Base-by-base conservation (phyloP, 1,140 invertebrate species). In the Scylla paramamosain region DNA sequence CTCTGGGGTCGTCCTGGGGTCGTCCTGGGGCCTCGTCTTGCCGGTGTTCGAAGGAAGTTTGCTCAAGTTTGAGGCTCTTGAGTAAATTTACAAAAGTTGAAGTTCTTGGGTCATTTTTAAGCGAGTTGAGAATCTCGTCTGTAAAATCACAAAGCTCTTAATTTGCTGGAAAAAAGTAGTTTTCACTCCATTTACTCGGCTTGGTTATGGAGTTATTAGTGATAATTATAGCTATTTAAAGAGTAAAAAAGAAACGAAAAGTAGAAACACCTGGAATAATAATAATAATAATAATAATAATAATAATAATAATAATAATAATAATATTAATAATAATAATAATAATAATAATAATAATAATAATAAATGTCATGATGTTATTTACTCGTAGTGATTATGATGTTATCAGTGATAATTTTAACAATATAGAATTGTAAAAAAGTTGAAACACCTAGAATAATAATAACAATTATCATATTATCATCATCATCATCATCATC, bases 81-180 rank as follows among this genome's bases (percentile, higher is more conserved):
- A 77, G 67, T 77, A 77, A 77, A 77, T 77, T 77, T 77, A 77
- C 67, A 77, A 77, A 77, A 77, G 67, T 77, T 77, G 20, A n/a
- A 77, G 67, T n/a, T 77, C 67, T 77, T 77, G 67, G 67, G 67
- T 77, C 67, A n/a, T 77, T 77, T 77, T 77, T 77, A 77, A 77
- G 67, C 16, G 25, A 77, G 67, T 77, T 77, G 67, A 20, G 67
- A 77, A 77, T 77, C 67, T 77, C 67, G 67, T 77, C 67, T 77
- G 67, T 77, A 77, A 77, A 77, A 77, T 77, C 67, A 77, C 67
- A 77, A 77, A 77, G 67, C 67, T 77, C 67, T 77, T 77, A n/a
- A 77, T n/a, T 77, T 77, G 16, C 20, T 7, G 16, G 67, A n/a
- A n/a, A n/a, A 77, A 77, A 7, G 12, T 77, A n/a, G 20, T 77